Evolutionary conservation across 2,797 vertebrate genomes (phyloP).

Genomic region (Caiman crocodilus): DNA sequence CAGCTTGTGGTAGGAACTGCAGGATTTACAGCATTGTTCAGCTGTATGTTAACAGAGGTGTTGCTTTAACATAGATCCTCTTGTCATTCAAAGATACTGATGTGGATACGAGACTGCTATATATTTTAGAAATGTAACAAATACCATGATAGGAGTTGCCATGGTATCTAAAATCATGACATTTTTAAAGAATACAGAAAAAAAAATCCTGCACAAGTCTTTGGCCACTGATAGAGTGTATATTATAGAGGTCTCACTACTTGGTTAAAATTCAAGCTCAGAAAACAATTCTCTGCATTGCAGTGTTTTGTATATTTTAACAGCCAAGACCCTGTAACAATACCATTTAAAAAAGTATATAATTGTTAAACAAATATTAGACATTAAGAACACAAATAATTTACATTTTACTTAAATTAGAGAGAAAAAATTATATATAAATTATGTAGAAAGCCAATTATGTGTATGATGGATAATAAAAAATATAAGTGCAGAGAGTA

Average conservation of each 20-base stretch:
- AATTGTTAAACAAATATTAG: not conserved
- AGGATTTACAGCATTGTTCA: not conserved
- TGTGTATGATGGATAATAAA: slow-evolving; percentile 15
- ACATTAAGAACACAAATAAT: not conserved
- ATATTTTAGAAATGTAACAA: not conserved
- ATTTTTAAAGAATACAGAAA: slow-evolving; percentile 28
- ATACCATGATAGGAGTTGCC: slow-evolving; percentile 10
- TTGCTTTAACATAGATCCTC: not conserved
- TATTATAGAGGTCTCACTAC: not conserved
- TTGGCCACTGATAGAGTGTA: not conserved
- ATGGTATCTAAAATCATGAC: slow-evolving; percentile 39
- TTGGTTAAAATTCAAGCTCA: slow-evolving; percentile 2
- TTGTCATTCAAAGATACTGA: not conserved
- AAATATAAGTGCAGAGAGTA: slow-evolving; percentile 1
- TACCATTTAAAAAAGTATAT: not conserved
- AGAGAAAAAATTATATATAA: not conserved
- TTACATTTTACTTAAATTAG: not conserved
- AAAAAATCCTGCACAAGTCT: not conserved
- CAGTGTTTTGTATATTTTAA: not conserved
- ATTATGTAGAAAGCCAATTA: not conserved
- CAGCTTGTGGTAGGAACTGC: not conserved
- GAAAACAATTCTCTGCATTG: not conserved
- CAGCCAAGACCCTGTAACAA: not conserved
- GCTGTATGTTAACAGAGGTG: not conserved
- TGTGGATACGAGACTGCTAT: not conserved